Base-by-base conservation (phyloP, 35 echinoderm and acorn worm genomes). In the Amphiura filiformis region DNA sequence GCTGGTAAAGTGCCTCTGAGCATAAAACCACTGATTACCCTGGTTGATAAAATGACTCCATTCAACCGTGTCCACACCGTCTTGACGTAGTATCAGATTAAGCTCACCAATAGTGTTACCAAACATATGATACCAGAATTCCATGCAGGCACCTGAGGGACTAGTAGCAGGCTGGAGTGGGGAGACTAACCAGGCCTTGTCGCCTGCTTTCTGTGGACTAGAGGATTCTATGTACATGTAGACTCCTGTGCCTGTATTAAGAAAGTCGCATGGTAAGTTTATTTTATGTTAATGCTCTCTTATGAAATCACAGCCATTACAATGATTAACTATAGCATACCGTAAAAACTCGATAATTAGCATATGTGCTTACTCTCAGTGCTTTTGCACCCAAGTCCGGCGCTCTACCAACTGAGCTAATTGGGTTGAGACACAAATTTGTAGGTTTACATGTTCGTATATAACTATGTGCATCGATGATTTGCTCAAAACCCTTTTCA, bases 111-210 rank as follows among this genome's bases (percentile, higher is more conserved):
- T 39, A 41, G 82, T 76, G 39, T 34, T 78, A 17, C 96, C 96
- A 76, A 87, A 98, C 89, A 98, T 91, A 42, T 98, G 96, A 36
- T 98, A 98, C 92, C 92, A 98, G 84, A 98, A 97, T 32, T 84
- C 75, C 31, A 97, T 39, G 39, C 95, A 97, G 3, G 78, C 35
- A 0, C 88, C 84, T 35, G 80, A 35, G 56, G 65, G 0, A 7
- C 49, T 75, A 32, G 81, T 87, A 2, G 86, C 82, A 37, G 82
- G 37, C 80, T 93, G 49, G 20, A 89, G 39, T 75, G 88, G 91
- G 56, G 82, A 87, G 0, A 37, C 56, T 7, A 90, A 83, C 26
- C 81, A 44, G 42, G 89, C 95, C 14, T 18, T 57, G 1, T 93
- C 94, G 3, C 88, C 88, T 35, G 42, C 1, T 4, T 76, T 44